Base-by-base conservation (phyloP, 2,888 invertebrate species). In the Mythimna pallens region DNA sequence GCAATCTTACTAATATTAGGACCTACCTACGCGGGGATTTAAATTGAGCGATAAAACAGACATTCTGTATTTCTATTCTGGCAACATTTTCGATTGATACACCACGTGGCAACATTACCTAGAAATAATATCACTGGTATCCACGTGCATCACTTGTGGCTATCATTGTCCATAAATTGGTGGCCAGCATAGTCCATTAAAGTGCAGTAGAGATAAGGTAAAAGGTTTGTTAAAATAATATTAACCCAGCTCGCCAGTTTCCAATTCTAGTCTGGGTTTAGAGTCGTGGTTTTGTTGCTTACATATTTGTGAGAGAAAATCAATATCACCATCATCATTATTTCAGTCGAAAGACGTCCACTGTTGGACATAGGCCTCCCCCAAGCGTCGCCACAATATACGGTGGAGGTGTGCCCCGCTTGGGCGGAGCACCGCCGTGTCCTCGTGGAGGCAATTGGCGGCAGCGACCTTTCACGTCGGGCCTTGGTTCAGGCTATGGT, bases 81-180 rank as follows among this genome's bases (percentile, higher is more conserved):
- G 80, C 80, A 80, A 83, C 80, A 75, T 69, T 80, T 78, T 57
- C 72, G 69, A 78, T 82, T 57, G 72, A 73, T 68, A 58, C 62
- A 12, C 61, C 68, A 65, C 47, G 47, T 69, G 65, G 58, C 54
- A 67, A 62, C 40, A 72, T 67, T 70, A 54, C 63, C 43, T 72
- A 70, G 70, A 65, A 74, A 76, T 50, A 76, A 72, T 78, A 78
- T 40, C 66, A 34, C 58, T 40, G 36, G 8, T 47, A 55, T 59
- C 25, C 47, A 68, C 52, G 65, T 75, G 76, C 55, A 34, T 25
- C 65, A 63, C 65, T 65, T 65, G 25, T n/a, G 25, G 10, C 50
- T 43, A 73, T 65, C 61, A 68, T 36, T 55, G 10, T 59, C 74
- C 57, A 30, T 47, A 43, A 12, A 43, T 57, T 67, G 65, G 30